phyloP scores from a whole-genome alignment of 2,888 invertebrate genomes.

The Blastobasis adustella region DNA sequence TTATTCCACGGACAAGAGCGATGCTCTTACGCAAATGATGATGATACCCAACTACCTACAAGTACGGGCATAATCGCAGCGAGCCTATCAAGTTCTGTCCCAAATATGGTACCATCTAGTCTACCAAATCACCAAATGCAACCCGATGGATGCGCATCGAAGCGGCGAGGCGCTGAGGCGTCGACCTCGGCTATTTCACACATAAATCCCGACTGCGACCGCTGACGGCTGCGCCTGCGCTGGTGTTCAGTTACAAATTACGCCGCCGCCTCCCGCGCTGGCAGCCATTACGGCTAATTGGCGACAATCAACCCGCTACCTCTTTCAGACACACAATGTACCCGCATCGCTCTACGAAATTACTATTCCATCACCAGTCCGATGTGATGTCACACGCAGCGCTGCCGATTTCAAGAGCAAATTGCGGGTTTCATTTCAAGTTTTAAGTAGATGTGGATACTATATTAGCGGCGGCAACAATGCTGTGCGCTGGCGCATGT shows the following conservation, averaged over 20 bases:
- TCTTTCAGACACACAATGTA: constrained; percentile 29
- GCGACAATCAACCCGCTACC: constrained; percentile 60
- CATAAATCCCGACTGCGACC: constrained; percentile 48
- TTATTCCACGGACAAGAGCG: too few species aligned
- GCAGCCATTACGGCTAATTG: constrained; percentile 64
- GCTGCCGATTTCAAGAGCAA: too few species aligned
- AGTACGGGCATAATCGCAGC: background rate
- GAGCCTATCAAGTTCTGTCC: background rate
- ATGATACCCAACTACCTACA: too few species aligned
- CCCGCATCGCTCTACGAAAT: constrained; percentile 23
- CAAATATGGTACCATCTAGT: background rate
- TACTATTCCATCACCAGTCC: too few species aligned
- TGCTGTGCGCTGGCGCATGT: too few species aligned
- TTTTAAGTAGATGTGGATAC: too few species aligned
- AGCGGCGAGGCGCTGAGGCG: constrained; percentile 19
- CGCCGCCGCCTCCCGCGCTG: constrained; percentile 38
- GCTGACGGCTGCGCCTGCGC: constrained; percentile 6
- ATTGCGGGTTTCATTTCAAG: too few species aligned
- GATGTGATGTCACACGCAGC: too few species aligned
- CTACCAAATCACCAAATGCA: background rate
- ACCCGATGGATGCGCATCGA: background rate
- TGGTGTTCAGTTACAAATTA: constrained; percentile 50
- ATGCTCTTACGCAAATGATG: too few species aligned
- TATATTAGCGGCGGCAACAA: too few species aligned
- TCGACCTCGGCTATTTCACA: constrained; percentile 57